Evolutionary conservation across 1,140 invertebrate species (phyloP).

Genomic region (Zaprionus camerounensis): DNA sequence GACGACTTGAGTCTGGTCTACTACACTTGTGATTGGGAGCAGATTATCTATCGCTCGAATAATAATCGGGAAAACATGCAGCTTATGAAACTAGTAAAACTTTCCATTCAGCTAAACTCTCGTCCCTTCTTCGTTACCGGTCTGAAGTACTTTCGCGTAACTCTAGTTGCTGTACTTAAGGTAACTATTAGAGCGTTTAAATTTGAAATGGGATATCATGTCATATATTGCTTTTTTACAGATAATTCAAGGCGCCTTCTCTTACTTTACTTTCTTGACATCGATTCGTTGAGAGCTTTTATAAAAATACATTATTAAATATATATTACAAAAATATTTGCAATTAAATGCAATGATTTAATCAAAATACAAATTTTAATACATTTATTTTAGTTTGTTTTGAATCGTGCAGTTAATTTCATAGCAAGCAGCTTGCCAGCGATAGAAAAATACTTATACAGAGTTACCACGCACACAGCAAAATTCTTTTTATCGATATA

Average conservation of each 20-base stretch:
- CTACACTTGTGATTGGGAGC: conserved; percentile 65
- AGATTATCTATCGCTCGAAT: conserved; percentile 53
- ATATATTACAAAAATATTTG: too few relatives aligned
- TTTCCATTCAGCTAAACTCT: conserved; percentile 69
- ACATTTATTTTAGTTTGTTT: background rate
- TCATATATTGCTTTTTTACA: conserved; percentile 11
- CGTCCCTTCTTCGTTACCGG: conserved; percentile 63
- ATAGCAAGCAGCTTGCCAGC: conserved; percentile 27
- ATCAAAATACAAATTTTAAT: background rate
- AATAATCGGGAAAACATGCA: conserved; percentile 55
- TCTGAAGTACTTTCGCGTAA: conserved; percentile 68
- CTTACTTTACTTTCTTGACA: conserved; percentile 68
- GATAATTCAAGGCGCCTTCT: conserved; percentile 72
- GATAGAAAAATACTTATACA: background rate
- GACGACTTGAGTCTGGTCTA: conserved; percentile 61
- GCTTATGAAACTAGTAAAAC: conserved; percentile 63
- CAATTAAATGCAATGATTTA: background rate
- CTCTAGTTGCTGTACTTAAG: conserved; percentile 58
- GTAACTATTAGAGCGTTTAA: conserved; percentile 19
- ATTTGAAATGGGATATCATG: background rate
- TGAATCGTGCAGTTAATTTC: background rate
- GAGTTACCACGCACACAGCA: background rate
- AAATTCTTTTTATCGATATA: conserved; percentile 8
- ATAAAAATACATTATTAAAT: background rate
- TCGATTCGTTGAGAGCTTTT: conserved; percentile 52